Evolutionary conservation across 2,113 vertebrate genomes (phyloP).

Genomic region (Motacilla alba): DNA sequence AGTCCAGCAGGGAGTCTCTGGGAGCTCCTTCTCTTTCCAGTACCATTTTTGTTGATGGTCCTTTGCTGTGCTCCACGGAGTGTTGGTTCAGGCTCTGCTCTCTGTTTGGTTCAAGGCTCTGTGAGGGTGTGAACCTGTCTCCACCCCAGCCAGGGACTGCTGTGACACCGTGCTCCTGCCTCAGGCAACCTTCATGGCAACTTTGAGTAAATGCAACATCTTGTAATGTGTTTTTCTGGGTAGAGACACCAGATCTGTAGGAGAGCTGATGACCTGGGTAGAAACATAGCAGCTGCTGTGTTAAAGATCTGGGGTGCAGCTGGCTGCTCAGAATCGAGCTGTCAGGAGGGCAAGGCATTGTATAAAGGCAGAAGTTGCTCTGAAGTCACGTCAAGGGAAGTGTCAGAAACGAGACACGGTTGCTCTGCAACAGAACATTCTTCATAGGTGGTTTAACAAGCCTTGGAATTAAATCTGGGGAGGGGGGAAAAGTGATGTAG

Average conservation of each 20-base stretch:
- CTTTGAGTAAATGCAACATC: not conserved
- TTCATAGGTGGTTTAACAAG: constrained; percentile 1
- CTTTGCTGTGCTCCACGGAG: not conserved
- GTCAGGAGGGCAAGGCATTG: not conserved
- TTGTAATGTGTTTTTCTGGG: not conserved
- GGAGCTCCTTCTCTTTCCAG: not conserved
- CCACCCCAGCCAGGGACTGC: accelerated
- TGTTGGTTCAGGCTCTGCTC: not conserved
- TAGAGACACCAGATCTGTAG: not conserved
- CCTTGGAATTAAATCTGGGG: not conserved
- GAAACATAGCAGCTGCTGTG: not conserved
- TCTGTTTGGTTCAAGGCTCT: not conserved
- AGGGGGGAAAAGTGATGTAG: not conserved
- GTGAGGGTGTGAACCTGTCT: not conserved
- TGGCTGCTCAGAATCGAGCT: not conserved
- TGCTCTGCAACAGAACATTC: constrained; percentile 6
- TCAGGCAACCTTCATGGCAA: not conserved
- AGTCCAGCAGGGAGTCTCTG: not conserved
- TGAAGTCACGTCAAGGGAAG: not conserved
- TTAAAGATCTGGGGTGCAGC: not conserved
- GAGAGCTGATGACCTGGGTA: not conserved
- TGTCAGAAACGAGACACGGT: not conserved
- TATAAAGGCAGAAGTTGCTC: not conserved
- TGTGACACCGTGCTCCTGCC: not conserved
- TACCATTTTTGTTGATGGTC: not conserved